Evolutionary conservation across 2,888 invertebrate genomes (phyloP), one percentile per base, ranked within the genome.

Genomic region (Masnerella sp.): DNA sequence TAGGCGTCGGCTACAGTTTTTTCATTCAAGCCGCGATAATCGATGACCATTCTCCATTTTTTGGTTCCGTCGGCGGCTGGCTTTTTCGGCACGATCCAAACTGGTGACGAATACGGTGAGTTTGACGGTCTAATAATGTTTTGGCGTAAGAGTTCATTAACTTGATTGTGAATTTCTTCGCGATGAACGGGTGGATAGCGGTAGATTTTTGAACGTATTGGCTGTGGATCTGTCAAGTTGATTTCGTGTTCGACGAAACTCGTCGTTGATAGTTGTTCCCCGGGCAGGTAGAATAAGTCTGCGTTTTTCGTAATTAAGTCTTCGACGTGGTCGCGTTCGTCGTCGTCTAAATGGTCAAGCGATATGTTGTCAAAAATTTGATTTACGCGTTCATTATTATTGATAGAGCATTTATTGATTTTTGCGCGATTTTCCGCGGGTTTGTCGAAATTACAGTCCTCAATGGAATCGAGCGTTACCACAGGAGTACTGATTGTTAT

Each of bases 221-320:
- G 78, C 1, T 4, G 15, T 0, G 68, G 52, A 5, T 70, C 58
- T 0, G 42, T 49, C 0, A 68, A 56, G 0, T n/a, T 22, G 5
- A 78, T 78, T 9, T 17, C 15, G 20, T 80, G 78, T 5, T 59
- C 28, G 0, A 61, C 36, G 0, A 51, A 14, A 9, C 58, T 43
- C 0, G 76, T 77, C 5, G 45, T 32, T 2, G 58, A 36, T n/a
- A 78, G 45, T 7, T 22, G 14, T 15, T 77, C 78, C 20, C 56
- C 69, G 0, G 68, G 68, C 9, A 78, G 38, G 38, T 73, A 58
- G 20, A 80, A 79, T 14, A 76, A 15, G 5, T 74, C 58, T 7
- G 56, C 11, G 11, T 28, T 14, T 25, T 5, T n/a, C 14, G 2
- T 14, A 15, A 54, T 40, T 8, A 47, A n/a, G 5, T 43, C 3